phyloP scores from a whole-genome alignment of 2,113 vertebrate species.

The Lipotes vexillifer region DNA sequence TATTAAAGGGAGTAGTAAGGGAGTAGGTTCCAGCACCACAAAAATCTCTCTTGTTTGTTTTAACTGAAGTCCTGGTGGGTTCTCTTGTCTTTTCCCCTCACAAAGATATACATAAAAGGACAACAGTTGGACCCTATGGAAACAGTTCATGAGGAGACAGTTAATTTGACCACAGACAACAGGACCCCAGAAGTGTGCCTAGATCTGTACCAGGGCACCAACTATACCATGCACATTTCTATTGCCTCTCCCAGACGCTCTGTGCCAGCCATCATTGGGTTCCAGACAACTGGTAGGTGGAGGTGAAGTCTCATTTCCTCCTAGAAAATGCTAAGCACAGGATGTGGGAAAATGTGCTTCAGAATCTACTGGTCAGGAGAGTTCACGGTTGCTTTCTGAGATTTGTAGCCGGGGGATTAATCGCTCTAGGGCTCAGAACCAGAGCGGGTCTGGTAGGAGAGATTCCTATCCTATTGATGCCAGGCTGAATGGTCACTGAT shows the following conservation, averaged over 20 bases:
- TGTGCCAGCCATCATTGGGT: slow-evolving; percentile 69
- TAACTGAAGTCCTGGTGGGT: not conserved
- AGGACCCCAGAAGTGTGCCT: slow-evolving; percentile 81
- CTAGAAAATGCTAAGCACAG: not conserved
- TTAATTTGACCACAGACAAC: slow-evolving; percentile 76
- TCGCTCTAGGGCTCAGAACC: not conserved
- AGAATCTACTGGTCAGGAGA: not conserved
- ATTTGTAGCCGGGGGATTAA: not conserved
- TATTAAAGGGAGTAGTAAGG: not conserved
- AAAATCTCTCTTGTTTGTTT: not conserved
- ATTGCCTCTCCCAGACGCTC: slow-evolving; percentile 76
- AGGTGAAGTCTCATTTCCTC: slow-evolving; percentile 3
- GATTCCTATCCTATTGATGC: not conserved
- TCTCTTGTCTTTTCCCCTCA: slow-evolving; percentile 35
- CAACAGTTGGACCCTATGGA: slow-evolving; percentile 73
- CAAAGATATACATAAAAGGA: slow-evolving; percentile 81
- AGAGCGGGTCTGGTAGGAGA: not conserved
- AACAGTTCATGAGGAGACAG: slow-evolving; percentile 74
- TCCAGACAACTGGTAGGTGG: slow-evolving; percentile 81
- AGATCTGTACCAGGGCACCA: slow-evolving; percentile 81
- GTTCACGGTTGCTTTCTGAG: not conserved
- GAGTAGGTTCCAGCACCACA: accelerated
- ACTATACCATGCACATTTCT: slow-evolving; percentile 86
- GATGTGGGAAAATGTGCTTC: not conserved
- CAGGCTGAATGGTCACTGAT: not conserved